A percentile compares a stretch with the other conserved stretches of the same genome.
These are phyloP conservation scores for Meloidogyne exigua DNA, from an alignment of 1,140 invertebrate species.

Conservation along the genomic window DNA sequence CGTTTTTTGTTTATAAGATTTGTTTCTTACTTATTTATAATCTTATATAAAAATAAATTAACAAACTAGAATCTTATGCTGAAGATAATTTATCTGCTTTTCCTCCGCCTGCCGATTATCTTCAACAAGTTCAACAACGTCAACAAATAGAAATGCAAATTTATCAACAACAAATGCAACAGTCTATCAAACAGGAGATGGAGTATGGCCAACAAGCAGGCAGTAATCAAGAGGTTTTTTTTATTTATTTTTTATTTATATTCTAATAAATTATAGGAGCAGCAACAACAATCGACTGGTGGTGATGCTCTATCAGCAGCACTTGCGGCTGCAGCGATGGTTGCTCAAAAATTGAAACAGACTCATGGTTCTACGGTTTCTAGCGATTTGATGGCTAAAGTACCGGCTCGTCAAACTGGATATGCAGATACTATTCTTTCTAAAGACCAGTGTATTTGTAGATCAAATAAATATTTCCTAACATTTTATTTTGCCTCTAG, in stretches of 20 bases:
- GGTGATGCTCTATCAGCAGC: slow-evolving; percentile 23
- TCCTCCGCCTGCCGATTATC: slow-evolving; percentile 21
- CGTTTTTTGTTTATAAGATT: background rate
- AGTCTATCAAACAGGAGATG: background rate
- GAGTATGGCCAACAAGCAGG: background rate
- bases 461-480: background rate
- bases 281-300: slow-evolving; percentile 9
- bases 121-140: slow-evolving; percentile 23
- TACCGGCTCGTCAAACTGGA: slow-evolving; percentile 13
- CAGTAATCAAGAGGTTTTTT: background rate
- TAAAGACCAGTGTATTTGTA: background rate
- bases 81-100: slow-evolving; percentile 9
- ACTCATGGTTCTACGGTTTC: slow-evolving; percentile 9
- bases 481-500: background rate
- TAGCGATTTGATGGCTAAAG: slow-evolving; percentile 24
- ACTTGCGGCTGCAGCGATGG: slow-evolving; percentile 23
- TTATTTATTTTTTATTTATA: background rate
- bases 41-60: background rate
- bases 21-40: background rate
- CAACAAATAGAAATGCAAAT: slow-evolving; percentile 23
- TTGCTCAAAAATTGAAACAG: slow-evolving; percentile 21
- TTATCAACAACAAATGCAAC: slow-evolving; percentile 2
- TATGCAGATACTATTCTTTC: slow-evolving; percentile 16
- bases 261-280: background rate
- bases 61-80: background rate